Percentiles rank a stretch among this genome's conserved stretches.
phyloP scores from a whole-genome alignment of 2,888 invertebrate species.

The Pinctada fucata region DNA sequence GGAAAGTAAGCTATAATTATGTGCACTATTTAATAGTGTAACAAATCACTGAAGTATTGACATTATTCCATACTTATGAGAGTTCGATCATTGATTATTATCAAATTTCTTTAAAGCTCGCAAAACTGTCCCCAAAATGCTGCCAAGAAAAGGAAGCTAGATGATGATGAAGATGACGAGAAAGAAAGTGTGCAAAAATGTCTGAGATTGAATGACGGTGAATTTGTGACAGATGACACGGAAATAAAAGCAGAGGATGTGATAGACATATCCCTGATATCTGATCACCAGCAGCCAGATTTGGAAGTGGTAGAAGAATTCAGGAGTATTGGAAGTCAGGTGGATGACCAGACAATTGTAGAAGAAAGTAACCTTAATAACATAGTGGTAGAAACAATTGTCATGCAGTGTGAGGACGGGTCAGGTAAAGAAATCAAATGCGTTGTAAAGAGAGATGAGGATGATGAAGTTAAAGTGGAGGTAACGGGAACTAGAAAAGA shows the following conservation, averaged over 20 bases:
- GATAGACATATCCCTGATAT: conserved; percentile 68
- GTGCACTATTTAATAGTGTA: not conserved
- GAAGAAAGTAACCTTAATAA: not conserved
- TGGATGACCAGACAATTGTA: conserved; percentile 79
- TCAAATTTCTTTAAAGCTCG: conserved; percentile 46
- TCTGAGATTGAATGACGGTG: not conserved
- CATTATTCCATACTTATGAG: not conserved
- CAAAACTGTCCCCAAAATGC: conserved; percentile 66
- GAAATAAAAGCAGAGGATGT: conserved; percentile 8
- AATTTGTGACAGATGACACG: conserved; percentile 8
- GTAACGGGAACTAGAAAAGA: not conserved
- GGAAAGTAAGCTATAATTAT: too few species aligned
- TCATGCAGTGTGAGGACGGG: not conserved
- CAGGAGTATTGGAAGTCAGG: conserved; percentile 90
- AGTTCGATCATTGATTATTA: not conserved
- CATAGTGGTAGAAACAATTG: conserved; percentile 1
- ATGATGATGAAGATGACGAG: conserved; percentile 37
- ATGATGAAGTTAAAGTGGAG: conserved; percentile 43
- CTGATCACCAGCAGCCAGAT: conserved; percentile 85
- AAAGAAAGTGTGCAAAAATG: not conserved
- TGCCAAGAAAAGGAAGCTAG: conserved; percentile 65
- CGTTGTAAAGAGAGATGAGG: not conserved
- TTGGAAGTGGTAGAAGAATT: conserved; percentile 92
- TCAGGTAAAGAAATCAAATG: not conserved
- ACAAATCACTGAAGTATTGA: not conserved